Evolutionary conservation across 2,113 vertebrate species (phyloP), one percentile per base, ranked within the genome.

Genomic region (Thermophis baileyi): DNA sequence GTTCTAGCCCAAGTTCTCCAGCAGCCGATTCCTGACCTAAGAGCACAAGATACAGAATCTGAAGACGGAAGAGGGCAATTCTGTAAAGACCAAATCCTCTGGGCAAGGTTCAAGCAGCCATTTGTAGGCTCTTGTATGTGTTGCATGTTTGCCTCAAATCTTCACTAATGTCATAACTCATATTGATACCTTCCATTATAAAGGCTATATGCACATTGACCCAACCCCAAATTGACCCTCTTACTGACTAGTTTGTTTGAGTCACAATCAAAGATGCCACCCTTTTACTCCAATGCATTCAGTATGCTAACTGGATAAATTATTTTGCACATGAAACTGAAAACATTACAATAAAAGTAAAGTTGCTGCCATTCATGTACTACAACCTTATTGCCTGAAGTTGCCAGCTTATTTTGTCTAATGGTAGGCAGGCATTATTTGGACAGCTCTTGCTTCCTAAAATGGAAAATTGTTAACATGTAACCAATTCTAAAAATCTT

Each of bases 51-150:
- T 96, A 97, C 91, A 97, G 90, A 95, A 94, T 98, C 69, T 98
- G 30, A 90, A 85, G n/a, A 47, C 8, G 3, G 8, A 95, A 95
- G 93, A 96, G 94, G 97, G 96, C 93, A 93, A 94, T 97, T 96
- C 27, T 95, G 97, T 95, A 95, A 95, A 95, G 96, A 91, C 96
- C 96, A 97, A 97, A 97, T 97, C 95, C 97, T 97, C 95, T 96
- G 95, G 97, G 97, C 96, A 95, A 95, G 94, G 94, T 97, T 97
- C 97, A 97, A 96, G 96, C 95, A 97, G 90, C 50, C 0, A 95
- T 97, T 96, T 88, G 6, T 51, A 51, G 8, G 16, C 12, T 51
- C 27, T 51, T 51, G 18, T 50, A n/a, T 9, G 30, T 25, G 50
- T 30, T 87, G 95, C 40, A 91, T 94, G 96, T 94, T 94, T 97